phyloP scores from a whole-genome alignment of 1,140 invertebrate genomes.

The Carposina sasakii region DNA sequence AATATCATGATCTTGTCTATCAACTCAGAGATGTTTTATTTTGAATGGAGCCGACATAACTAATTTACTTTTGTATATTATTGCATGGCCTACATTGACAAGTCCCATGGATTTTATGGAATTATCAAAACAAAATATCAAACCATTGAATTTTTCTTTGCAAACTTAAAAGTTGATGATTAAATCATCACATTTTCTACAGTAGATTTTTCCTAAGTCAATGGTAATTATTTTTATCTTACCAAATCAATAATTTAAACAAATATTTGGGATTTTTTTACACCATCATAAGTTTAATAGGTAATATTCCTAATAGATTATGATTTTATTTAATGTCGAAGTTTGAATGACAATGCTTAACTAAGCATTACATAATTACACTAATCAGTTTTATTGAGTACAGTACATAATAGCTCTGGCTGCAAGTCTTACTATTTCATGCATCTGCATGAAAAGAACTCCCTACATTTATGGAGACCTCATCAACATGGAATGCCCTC shows the following conservation, averaged over 20 bases:
- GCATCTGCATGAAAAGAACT: too few relatives aligned
- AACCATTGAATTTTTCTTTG: too few relatives aligned
- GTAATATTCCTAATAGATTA: not conserved
- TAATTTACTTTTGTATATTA: too few relatives aligned
- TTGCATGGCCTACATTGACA: too few relatives aligned
- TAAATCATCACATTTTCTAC: conserved; percentile 38
- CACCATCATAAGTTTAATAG: too few relatives aligned
- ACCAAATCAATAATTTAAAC: not conserved
- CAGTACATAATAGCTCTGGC: conserved; percentile 28
- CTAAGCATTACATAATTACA: conserved; percentile 38
- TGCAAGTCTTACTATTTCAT: too few relatives aligned
- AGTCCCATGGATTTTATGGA: too few relatives aligned
- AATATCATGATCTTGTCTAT: too few relatives aligned
- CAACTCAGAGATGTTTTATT: too few relatives aligned
- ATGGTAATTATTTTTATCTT: conserved; percentile 9
- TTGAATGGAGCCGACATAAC: too few relatives aligned
- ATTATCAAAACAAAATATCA: too few relatives aligned
- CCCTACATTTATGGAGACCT: conserved; percentile 28
- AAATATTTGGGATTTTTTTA: not conserved
- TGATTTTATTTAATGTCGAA: not conserved
- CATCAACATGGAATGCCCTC: conserved; percentile 55
- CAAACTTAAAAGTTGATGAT: conserved; percentile 38
- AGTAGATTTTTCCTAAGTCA: conserved; percentile 24
- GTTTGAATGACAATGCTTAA: conserved; percentile 17
- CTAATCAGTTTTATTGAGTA: conserved; percentile 34